Evolutionary conservation across 2,797 vertebrate species (phyloP), one percentile per base, ranked within the genome.

Genomic region (Phalanger gymnotis): DNA sequence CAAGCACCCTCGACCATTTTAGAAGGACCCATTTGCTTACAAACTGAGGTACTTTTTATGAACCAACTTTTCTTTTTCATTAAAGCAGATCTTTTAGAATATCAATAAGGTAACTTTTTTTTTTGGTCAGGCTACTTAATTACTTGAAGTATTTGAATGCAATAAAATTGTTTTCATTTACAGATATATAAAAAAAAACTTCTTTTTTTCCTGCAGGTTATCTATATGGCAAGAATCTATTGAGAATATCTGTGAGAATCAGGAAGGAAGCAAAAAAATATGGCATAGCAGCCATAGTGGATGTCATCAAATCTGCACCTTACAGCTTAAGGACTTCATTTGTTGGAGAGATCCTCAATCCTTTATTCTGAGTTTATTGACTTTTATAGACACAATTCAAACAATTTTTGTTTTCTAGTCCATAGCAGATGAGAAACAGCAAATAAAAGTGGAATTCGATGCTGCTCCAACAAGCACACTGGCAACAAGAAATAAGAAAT

Each of bases 1-100:
- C 25, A 19, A 53, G 53, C 4, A 54, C 30, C 51, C 55, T 89
- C 34, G 91, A 30, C 61, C n/a, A 92, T 95, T 95, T 92, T 54
- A 95, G 90, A 95, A 97, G 53, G 19, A 66, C 14, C 31, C 58
- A 92, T 87, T 94, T 57, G 61, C 34, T 94, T 4, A 31, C 66
- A 96, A 96, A 96, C 28, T 54, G 53, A 14, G n/a, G 31, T 54
- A 53, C 4, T 93, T 92, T 87, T 95, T 90, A 90, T 54, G 91
- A 91, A 92, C 34, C 89, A 19, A 1, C 89, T 90, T 93, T 61
- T 73, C 92, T 28, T 25, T 55, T 90, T 57, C 57, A 92, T 54
- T 91, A 91, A 95, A 91, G 91, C 34, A 94, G 4, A 19, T 56
- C 9, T 66, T 53, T 90, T 47, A 81, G 25, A 25, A 51, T 87